Percentiles rank a stretch among this genome's conserved stretches.
Conservation (phyloP, 2,888 invertebrate species). For the Parthenolecanium corni region DNA sequence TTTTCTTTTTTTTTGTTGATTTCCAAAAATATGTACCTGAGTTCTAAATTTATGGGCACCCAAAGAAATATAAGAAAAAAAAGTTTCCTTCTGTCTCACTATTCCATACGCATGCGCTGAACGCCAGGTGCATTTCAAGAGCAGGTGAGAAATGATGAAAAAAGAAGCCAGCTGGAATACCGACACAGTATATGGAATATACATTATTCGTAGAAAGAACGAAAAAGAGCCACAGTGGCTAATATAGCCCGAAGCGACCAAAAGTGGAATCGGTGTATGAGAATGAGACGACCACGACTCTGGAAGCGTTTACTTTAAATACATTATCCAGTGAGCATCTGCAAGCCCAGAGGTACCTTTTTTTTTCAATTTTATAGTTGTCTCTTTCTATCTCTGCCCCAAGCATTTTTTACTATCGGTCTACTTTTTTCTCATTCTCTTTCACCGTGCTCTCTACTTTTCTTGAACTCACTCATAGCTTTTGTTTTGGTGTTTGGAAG, state of each 20-base stretch:
- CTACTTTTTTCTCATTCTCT: too few relatives aligned
- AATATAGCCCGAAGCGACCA: not conserved
- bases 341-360: not conserved
- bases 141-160: not conserved
- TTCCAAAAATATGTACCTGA: too few relatives aligned
- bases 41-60: too few relatives aligned
- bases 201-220: not conserved
- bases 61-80: too few relatives aligned
- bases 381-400: too few relatives aligned
- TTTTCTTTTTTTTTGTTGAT: too few relatives aligned
- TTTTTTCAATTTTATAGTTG: not conserved
- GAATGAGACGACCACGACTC: not conserved
- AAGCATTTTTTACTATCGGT: too few relatives aligned
- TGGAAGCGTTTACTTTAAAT: not conserved
- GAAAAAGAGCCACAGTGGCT: not conserved
- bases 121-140: not conserved
- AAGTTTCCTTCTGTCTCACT: too few relatives aligned
- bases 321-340: conserved; percentile 9
- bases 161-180: not conserved
- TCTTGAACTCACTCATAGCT: too few relatives aligned
- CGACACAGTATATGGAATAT: not conserved
- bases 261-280: not conserved
- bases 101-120: not conserved
- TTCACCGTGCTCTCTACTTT: too few relatives aligned
- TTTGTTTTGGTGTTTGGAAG: not conserved